Conservation (phyloP, 2,113 vertebrate species). For the Nestor notabilis region DNA sequence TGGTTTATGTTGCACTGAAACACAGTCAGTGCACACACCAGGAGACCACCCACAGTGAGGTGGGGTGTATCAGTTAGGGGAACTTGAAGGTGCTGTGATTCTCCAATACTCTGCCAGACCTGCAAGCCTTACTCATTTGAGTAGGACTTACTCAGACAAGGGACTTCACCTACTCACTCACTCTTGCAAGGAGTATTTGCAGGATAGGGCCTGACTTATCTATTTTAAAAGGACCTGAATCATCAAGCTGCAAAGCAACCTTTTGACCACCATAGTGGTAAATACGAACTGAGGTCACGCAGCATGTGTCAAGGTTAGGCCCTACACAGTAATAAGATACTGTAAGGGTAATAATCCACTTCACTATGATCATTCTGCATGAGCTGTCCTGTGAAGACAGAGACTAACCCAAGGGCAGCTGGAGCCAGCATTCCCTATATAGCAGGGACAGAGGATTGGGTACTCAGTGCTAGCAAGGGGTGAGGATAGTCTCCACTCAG, state of each 20-base stretch:
- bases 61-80: background rate
- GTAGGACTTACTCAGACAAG: background rate
- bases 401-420: background rate
- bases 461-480: rapidly evolving
- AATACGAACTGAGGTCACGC: background rate
- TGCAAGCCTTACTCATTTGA: background rate
- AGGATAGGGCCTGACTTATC: background rate
- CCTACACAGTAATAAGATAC: background rate
- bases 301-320: background rate
- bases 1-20: background rate
- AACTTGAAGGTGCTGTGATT: background rate
- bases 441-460: background rate
- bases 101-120: background rate
- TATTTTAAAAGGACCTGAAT: background rate
- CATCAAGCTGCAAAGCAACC: background rate
- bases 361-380: background rate
- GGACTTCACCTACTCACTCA: background rate
- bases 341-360: background rate
- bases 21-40: background rate
- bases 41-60: background rate
- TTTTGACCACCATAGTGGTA: background rate
- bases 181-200: background rate
- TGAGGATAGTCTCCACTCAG: background rate
- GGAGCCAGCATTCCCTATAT: background rate
- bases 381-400: background rate